These are phyloP conservation scores for Actinopyga echinites DNA, from an alignment of 53 echinoderm and acorn worm genomes.

Conservation along the genomic window DNA sequence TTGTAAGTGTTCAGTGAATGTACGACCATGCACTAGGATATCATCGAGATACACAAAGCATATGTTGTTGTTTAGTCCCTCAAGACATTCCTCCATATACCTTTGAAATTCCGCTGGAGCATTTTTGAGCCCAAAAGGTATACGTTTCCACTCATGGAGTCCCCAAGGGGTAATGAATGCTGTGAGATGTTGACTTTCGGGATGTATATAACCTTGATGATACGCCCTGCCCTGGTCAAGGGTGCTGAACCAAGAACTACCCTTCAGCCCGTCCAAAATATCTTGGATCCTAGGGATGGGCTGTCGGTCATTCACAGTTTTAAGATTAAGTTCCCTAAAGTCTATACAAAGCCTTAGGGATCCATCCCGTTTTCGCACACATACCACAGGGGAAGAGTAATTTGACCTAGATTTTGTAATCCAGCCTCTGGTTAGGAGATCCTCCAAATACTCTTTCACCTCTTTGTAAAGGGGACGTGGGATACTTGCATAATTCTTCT, in stretches of 20 bases:
- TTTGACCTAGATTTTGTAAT: conserved; percentile 61
- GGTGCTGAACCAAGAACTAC: conserved; percentile 62
- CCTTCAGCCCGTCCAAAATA: conserved; percentile 63
- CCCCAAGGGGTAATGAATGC: conserved; percentile 79
- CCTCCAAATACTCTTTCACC: conserved; percentile 58
- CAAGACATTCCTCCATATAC: conserved; percentile 65
- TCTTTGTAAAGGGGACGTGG: conserved; percentile 54
- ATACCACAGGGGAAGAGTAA: conserved; percentile 77
- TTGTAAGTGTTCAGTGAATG: conserved; percentile 52
- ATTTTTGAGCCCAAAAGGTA: conserved; percentile 66
- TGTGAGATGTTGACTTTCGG: conserved; percentile 63
- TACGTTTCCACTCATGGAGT: conserved; percentile 64
- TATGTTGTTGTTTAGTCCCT: conserved; percentile 12
- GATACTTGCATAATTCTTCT: conserved; percentile 59
- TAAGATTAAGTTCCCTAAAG: conserved; percentile 60
- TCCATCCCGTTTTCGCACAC: conserved; percentile 80
- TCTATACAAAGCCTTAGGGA: conserved; percentile 64
- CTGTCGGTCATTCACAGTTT: conserved; percentile 74
- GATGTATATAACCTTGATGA: conserved; percentile 68
- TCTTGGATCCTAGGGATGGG: conserved; percentile 78
- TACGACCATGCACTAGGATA: conserved; percentile 59
- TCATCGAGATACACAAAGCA: conserved; percentile 72
- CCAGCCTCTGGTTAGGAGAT: conserved; percentile 65
- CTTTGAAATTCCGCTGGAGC: conserved; percentile 76
- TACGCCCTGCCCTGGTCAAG: conserved; percentile 76